These are phyloP conservation scores for Sigmodon hispidus DNA, from an alignment of 2,113 vertebrate genomes.

Conservation along the genomic window DNA sequence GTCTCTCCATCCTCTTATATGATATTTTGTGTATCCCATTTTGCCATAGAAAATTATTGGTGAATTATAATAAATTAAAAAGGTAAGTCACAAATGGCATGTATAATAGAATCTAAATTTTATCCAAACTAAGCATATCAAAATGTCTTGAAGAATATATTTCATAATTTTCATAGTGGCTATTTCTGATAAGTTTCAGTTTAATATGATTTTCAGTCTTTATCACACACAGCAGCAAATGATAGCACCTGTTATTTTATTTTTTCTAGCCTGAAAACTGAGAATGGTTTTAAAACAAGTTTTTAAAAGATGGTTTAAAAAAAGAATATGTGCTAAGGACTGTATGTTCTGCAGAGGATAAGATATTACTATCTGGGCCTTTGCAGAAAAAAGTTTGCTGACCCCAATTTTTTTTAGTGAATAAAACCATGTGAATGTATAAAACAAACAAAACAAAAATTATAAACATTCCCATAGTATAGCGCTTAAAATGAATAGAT, in stretches of 20 bases:
- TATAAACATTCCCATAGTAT: not conserved
- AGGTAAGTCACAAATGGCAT: not conserved
- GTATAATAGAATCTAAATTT: constrained; percentile 44
- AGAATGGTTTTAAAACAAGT: constrained; percentile 38
- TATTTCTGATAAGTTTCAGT: constrained; percentile 58
- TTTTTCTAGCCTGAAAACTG: not conserved
- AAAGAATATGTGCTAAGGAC: not conserved
- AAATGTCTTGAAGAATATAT: constrained; percentile 39
- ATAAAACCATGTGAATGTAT: constrained; percentile 21
- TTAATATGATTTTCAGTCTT: constrained; percentile 52
- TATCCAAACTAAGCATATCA: constrained; percentile 35
- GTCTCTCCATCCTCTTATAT: not conserved
- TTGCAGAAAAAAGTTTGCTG: constrained; percentile 5
- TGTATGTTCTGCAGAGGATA: not conserved
- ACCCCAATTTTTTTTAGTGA: constrained; percentile 11
- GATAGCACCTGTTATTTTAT: not conserved
- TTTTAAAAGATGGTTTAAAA: constrained; percentile 31
- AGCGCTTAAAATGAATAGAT: constrained; percentile 14
- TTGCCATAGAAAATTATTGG: constrained; percentile 36
- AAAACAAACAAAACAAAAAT: constrained; percentile 9
- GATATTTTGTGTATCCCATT: not conserved
- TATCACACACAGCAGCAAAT: constrained; percentile 33
- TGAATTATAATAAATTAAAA: constrained; percentile 48
- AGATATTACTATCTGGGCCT: constrained; percentile 13
- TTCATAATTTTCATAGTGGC: constrained; percentile 37